A percentile compares a stretch with the other conserved stretches of the same genome.
These are phyloP conservation scores for Tribolium castaneum DNA, from an alignment of 1,140 invertebrate species.

Conservation along the genomic window DNA sequence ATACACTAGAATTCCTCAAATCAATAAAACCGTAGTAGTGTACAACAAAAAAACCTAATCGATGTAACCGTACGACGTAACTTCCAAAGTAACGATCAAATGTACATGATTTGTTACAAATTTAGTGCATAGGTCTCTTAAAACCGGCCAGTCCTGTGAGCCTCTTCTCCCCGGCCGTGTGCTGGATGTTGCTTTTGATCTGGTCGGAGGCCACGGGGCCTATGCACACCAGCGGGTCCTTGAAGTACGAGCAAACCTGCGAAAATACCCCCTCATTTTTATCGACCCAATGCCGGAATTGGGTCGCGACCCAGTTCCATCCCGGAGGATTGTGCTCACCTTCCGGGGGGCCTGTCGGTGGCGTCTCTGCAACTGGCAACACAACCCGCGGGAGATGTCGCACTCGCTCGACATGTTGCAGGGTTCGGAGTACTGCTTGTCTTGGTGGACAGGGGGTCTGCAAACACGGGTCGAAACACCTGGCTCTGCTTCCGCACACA, in stretches of 20 bases:
- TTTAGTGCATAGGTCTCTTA: conserved; percentile 68
- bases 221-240: conserved; percentile 88
- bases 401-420: conserved; percentile 87
- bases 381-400: conserved; percentile 85
- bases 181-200: conserved; percentile 73
- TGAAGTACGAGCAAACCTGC: conserved; percentile 90
- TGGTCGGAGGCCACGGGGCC: conserved; percentile 84
- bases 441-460: conserved; percentile 77
- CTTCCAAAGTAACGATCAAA: conserved; percentile 39
- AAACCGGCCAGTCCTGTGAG: conserved; percentile 71
- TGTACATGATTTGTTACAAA: conserved; percentile 39
- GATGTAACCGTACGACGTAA: conserved; percentile 35
- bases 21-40: conserved; percentile 16
- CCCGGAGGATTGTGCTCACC: conserved; percentile 64
- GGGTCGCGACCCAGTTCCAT: conserved; percentile 46
- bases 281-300: conserved; percentile 28
- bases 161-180: conserved; percentile 83
- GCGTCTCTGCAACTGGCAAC: conserved; percentile 87
- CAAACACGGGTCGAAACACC: conserved; percentile 74
- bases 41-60: conserved; percentile 32
- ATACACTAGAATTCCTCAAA: conserved; percentile 19
- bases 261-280: conserved; percentile 42
- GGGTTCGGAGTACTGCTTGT: conserved; percentile 87
- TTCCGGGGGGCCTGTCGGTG: conserved; percentile 86
- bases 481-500: conserved; percentile 71